These are phyloP conservation scores for Entomobrya multifasciata DNA, from an alignment of 2,888 invertebrate genomes.

Conservation along the genomic window DNA sequence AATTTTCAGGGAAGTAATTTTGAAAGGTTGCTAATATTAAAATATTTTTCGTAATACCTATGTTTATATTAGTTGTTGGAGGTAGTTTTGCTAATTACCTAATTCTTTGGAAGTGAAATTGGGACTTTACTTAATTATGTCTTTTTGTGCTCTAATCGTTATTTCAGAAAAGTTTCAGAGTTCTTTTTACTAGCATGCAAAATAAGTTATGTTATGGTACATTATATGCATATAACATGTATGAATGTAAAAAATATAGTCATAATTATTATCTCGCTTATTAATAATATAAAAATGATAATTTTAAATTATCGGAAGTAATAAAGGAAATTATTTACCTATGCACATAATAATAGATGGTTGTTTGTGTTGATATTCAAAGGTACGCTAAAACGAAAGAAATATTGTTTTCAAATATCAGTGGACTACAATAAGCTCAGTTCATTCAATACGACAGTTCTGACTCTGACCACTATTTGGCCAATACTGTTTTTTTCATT, in stretches of 20 bases:
- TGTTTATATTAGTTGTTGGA: not conserved
- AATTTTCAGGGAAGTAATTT: not conserved
- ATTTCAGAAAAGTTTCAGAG: no score
- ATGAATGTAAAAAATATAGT: no score
- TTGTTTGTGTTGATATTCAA: not conserved
- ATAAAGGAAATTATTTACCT: conserved; percentile 25
- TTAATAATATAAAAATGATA: conserved; percentile 1
- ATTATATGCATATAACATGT: no score
- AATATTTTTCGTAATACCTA: not conserved
- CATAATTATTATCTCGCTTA: no score
- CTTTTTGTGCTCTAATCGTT: not conserved
- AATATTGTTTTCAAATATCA: no score
- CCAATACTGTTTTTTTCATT: no score
- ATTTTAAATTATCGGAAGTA: conserved; percentile 31
- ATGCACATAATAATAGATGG: conserved; percentile 15
- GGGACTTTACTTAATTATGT: not conserved
- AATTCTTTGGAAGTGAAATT: conserved; percentile 51
- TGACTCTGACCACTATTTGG: no score
- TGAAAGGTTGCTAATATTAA: not conserved
- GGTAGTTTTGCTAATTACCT: conserved; percentile 6
- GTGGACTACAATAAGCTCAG: no score
- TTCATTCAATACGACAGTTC: no score
- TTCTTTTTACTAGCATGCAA: not conserved
- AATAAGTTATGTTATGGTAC: not conserved
- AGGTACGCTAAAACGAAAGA: no score